Evolutionary conservation across 2,888 invertebrate species (phyloP), one percentile per base, ranked within the genome.

Genomic region (Gymnocheta viridis): DNA sequence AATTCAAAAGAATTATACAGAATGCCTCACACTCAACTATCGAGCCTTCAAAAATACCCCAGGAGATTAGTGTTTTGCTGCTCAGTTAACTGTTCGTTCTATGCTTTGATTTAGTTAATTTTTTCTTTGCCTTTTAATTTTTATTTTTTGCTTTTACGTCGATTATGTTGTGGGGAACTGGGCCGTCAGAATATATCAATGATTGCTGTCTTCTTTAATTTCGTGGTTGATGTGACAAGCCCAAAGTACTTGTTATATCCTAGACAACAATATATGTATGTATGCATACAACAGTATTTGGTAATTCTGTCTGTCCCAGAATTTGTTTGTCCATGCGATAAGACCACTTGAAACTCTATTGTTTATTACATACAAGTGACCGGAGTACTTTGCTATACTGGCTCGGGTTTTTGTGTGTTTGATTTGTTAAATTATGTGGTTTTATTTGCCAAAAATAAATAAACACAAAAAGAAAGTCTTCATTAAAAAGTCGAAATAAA

Each of bases 221-320:
- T 81, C 81, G 84, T 78, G 81, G 84, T 78, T 73, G 72, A 81
- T 84, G 84, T 84, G 84, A 77, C 84, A 84, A 81, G 77, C 77
- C 72, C 35, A 35, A 77, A 81, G 69, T 77, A 69, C 76, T 72
- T 44, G 66, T 80, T 58, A 27, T 67, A 54, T 19, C 10, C 41
- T 27, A 19, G 12, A 64, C 22, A 32, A 6, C 35, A 17, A 12
- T 14, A 47, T 44, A 4, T 44, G 22, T 24, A 44, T 14, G 32
- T 44, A 4, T 44, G 22, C n/a, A 44, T 32, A 47, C n/a, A 56
- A 7, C 38, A 41, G 41, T 79, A 35, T 64, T 72, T 72, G 64
- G 77, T 35, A 19, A 22, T 19, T n/a, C 2, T 17, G 67, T 47
- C 9, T 47, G 76, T 35, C 27, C 38, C 22, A 51, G 22, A 49